A percentile compares a stretch with the other conserved stretches of the same genome.
Evolutionary conservation across 2,113 vertebrate species (phyloP).

Genomic region (Podarcis muralis): DNA sequence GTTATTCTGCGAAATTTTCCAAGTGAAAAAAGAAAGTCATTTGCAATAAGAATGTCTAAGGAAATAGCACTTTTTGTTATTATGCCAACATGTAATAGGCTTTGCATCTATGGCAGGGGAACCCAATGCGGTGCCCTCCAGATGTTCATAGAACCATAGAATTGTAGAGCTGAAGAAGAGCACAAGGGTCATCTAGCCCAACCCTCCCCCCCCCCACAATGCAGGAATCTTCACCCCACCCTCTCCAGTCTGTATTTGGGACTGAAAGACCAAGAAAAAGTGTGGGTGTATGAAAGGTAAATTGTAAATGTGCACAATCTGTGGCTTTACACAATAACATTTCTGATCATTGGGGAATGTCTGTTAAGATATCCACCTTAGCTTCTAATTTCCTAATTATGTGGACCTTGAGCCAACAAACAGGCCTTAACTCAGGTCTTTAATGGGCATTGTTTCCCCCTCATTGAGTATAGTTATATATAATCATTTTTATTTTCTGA

Average conservation of each 20-base stretch:
- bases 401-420: no score
- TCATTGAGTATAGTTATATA: background rate
- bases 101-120: background rate
- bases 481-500: accelerated
- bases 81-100: background rate
- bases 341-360: no score
- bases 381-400: no score
- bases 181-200: background rate
- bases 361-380: no score
- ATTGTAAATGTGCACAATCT: background rate
- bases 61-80: background rate
- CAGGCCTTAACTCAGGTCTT: no score
- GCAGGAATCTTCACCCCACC: background rate
- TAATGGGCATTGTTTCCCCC: background rate
- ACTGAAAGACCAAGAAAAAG: no score
- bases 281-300: no score
- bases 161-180: background rate
- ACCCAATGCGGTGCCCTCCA: no score
- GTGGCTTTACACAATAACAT: background rate
- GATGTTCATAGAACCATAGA: background rate
- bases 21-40: background rate
- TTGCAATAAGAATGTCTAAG: background rate
- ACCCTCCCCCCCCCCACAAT: background rate
- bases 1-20: background rate
- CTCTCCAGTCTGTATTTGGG: no score